Base-by-base conservation (phyloP, 2,888 invertebrate species). In the Slavum lentiscoides region DNA sequence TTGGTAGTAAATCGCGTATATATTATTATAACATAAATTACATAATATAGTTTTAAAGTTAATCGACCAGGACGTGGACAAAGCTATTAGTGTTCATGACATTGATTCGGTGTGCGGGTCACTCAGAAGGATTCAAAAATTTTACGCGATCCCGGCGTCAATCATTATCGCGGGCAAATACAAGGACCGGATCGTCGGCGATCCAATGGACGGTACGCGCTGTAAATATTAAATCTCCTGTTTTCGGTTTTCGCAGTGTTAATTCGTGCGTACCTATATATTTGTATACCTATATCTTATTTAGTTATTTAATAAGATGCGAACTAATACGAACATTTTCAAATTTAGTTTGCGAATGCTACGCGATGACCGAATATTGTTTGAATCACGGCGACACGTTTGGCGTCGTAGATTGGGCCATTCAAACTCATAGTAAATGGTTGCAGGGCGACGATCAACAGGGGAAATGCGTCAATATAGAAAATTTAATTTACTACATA, bases 341-440 rank as follows among this genome's bases (percentile, higher is more conserved):
- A 39, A 39, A 39, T 73, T 43, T 61, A 73, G 73, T 61, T 23
- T 61, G 61, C 13, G 73, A 73, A 62, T 73, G 73, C 21, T 59
- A 43, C 19, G 11, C 8, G 6, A 73, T 73, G 73, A 19, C 49
- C 2, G 17, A 73, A 43, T 30, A 49, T 23, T 17, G 49, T 30
- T 23, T 49, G 0, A 21, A 62, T 19, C 11, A 49, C 0, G 5
- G 19, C 6, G 73, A 73, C 19, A 30, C 19, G 7, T 73, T 49
- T 0, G 19, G 61, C 11, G 23, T 30, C 2, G 43, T 62, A 2
- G 73, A 73, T 39, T 73, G 73, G 73, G 49, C 61, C 5, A 9
- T 73, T 62, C 61, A 73, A 49, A n/a, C 49, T 9, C 62, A 62
- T 30, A 73, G 49, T 17, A 73, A 73, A 73, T 73, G 73, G 73